Base-by-base conservation (phyloP, 2,797 vertebrate genomes). In the Darevskia mixta region DNA sequence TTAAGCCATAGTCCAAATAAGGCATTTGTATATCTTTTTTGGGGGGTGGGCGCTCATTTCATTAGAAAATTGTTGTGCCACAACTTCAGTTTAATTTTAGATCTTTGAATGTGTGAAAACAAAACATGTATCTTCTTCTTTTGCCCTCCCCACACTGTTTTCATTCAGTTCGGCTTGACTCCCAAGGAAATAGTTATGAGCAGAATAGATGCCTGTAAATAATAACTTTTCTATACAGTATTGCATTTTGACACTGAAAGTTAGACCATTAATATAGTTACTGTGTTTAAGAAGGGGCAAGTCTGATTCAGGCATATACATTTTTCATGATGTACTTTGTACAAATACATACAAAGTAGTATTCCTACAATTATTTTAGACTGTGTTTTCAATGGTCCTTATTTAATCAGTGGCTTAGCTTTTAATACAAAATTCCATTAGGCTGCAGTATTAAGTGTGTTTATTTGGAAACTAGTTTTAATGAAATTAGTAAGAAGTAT, bases 401-500 rank as follows among this genome's bases (percentile, higher is more conserved):
- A 61, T 32, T 55, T 18, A 7, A 67, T 66, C n/a, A 32, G 17
- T 32, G 49, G 5, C 78, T 32, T 64, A 15, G 3, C 9, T 64
- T 80, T 58, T 35, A 5, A 35, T 35, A 35, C n/a, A 43, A 11
- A 58, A 0, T 32, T 84, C 66, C 18, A 4, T 71, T n/a, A 38
- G 71, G n/a, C 23, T 32, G 64, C 27, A 67, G 8, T 79, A 49
- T 79, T n/a, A 55, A 58, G 49, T 3, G 32, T 15, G 20, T 49
- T 58, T 55, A 55, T n/a, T 29, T 43, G 25, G 35, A 67, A 67
- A 61, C 25, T 29, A 41, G 25, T 82, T 66, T 23, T 38, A 45
- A 17, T 71, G 41, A 20, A 83, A 83, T 45, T 89, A 18, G 38
- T 23, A 67, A 27, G 75, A 61, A 61, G 88, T 82, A 75, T 15